A percentile compares a stretch with the other conserved stretches of the same genome.
These are phyloP conservation scores for Silurus meridionalis DNA, from an alignment of 2,113 vertebrate species.

Conservation along the genomic window DNA sequence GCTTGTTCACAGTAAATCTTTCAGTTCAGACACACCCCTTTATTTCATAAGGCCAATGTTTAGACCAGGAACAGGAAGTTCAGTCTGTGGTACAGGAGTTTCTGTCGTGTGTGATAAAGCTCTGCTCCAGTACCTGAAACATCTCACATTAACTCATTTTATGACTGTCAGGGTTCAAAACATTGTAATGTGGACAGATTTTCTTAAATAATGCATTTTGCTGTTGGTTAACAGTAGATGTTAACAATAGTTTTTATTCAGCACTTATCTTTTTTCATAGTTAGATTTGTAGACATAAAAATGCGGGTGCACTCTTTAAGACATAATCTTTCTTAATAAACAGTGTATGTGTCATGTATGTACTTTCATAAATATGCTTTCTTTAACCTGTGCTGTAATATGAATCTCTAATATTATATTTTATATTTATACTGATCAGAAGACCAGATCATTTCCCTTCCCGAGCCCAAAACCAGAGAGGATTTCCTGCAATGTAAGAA, in stretches of 20 bases:
- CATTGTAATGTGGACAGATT: neutral
- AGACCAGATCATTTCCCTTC: neutral
- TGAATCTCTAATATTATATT: neutral
- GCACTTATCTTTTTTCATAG: neutral
- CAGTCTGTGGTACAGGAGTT: neutral
- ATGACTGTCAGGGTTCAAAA: neutral
- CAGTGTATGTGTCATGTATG: neutral
- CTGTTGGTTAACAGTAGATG: neutral
- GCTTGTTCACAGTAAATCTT: neutral
- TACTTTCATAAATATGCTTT: neutral
- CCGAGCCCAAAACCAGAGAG: conserved; percentile 10
- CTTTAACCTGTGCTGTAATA: neutral
- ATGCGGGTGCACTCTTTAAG: neutral
- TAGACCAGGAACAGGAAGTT: neutral
- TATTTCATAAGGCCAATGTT: neutral
- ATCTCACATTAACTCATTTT: neutral
- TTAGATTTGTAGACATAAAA: neutral
- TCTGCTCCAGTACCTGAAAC: neutral
- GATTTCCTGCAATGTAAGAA: conserved; percentile 22
- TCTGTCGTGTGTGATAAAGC: neutral
- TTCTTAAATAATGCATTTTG: neutral
- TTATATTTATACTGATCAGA: neutral
- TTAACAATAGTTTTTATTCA: too few species aligned
- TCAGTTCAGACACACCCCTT: neutral
- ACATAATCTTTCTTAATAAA: neutral